Percentiles rank a stretch among this genome's conserved stretches.
These are phyloP conservation scores for Paradoxurus hermaphroditus DNA, from an alignment of 2,113 vertebrate species.

Conservation along the genomic window DNA sequence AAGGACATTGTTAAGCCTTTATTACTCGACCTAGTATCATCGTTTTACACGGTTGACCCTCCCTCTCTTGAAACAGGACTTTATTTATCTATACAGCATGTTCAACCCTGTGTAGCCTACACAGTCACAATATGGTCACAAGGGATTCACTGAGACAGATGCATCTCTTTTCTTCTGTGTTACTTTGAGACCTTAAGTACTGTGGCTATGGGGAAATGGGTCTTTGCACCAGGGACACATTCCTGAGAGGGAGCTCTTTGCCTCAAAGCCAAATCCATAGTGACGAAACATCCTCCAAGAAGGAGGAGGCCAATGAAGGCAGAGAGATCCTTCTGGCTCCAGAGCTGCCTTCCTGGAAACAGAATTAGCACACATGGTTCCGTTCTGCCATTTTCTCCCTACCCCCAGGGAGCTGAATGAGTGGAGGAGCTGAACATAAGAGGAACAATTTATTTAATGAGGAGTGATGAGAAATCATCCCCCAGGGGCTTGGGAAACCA, in stretches of 20 bases:
- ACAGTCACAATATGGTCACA: neutral
- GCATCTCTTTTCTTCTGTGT: neutral
- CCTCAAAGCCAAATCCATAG: neutral
- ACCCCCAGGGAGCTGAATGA: neutral
- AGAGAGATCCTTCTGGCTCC: neutral
- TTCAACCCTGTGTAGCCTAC: neutral
- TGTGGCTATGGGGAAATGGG: too few relatives aligned
- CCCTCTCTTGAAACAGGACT: neutral
- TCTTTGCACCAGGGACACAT: neutral
- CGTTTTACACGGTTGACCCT: neutral
- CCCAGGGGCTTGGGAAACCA: neutral
- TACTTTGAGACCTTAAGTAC: neutral
- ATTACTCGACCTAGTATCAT: neutral
- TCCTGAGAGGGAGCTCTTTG: neutral
- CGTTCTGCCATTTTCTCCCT: neutral
- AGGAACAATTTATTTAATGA: slow-evolving; percentile 19
- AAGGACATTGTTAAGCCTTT: neutral
- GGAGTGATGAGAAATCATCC: neutral
- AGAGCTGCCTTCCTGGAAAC: neutral
- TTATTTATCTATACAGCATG: neutral
- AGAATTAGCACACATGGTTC: neutral
- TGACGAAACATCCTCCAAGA: neutral
- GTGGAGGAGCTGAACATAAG: neutral
- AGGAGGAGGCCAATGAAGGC: neutral
- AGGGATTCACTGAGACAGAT: neutral